Conservation (phyloP, 2,797 vertebrate genomes). For the Graptemys geographica region DNA sequence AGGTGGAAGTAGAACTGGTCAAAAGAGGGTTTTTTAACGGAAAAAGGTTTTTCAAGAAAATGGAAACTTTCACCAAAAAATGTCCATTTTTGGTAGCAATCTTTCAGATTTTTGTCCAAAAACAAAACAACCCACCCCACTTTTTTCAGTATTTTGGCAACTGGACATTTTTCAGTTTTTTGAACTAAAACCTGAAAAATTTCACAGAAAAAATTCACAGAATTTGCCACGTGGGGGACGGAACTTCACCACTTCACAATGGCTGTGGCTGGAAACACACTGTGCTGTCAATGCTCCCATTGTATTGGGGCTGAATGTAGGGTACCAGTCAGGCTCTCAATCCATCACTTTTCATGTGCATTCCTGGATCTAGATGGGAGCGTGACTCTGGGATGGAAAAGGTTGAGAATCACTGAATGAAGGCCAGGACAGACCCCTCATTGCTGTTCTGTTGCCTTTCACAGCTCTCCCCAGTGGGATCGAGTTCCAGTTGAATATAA, state of each 20-base stretch:
- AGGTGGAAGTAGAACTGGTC: background rate
- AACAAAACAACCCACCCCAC: too few relatives aligned
- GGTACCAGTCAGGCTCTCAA: background rate
- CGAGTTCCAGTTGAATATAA: constrained; percentile 26
- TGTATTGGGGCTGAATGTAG: background rate
- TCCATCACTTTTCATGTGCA: background rate
- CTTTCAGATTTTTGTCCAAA: background rate
- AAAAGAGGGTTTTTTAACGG: background rate
- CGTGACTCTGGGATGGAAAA: background rate
- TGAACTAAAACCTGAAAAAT: background rate
- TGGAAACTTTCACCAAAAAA: background rate
- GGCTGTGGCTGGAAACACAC: background rate
- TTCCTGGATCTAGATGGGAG: background rate
- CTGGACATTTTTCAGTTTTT: background rate
- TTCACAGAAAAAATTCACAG: background rate
- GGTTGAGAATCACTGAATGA: background rate
- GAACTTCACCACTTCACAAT: background rate
- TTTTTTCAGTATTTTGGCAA: background rate
- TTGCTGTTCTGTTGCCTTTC: background rate
- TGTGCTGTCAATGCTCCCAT: background rate
- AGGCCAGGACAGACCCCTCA: background rate
- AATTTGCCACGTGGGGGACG: background rate
- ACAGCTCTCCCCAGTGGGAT: constrained; percentile 79
- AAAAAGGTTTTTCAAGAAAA: background rate
- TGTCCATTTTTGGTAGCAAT: background rate